Evolutionary conservation across 92 coral and sea anemone species (phyloP), one percentile per base, ranked within the genome.

Genomic region (Epizoanthus scotinus): DNA sequence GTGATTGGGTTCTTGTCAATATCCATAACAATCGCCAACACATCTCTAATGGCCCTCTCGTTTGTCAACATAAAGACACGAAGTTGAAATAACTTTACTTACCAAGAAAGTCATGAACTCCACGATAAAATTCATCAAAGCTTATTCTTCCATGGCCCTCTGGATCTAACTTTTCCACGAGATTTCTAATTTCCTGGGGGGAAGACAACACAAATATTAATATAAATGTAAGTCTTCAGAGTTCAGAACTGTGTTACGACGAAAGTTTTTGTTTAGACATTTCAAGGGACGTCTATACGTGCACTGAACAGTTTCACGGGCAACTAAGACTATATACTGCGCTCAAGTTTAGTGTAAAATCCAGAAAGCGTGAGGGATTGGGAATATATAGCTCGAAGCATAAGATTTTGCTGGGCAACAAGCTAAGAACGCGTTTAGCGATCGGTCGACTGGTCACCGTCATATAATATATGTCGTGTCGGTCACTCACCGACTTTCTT

Each of bases 91-190:
- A 58, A 54, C 65, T 44, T 66, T 60, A 73, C 85, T 81, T 73
- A 95, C 99, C 99, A 59, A 95, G 83, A 81, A 94, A 89, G 62
- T 95, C 99, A 70, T 93, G 97, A 70, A 90, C 92, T 72, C 98
- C 91, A 70, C 86, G 84, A 89, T 93, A 95, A 81, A 95, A 95
- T 10, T 91, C 94, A 38, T 95, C 92, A 84, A 95, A 95, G 25
- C 92, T 83, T 69, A 95, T 93, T 75, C 80, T 84, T 58, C 99
- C 99, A 64, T 89, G 89, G 28, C 93, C 96, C 26, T 89, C 95
- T 13, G 99, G 99, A 59, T 95, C 99, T 59, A 95, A 83, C 55
- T 87, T 91, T 70, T 94, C 94, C 26, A 91, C 88, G 34, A 95
- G 71, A 18, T 89, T 89, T 84, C 86, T 83, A 52, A 95, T 93